Evolutionary conservation across 2,888 invertebrate species (phyloP), one percentile per base, ranked within the genome.

Genomic region (Ecliptopera silaceata): DNA sequence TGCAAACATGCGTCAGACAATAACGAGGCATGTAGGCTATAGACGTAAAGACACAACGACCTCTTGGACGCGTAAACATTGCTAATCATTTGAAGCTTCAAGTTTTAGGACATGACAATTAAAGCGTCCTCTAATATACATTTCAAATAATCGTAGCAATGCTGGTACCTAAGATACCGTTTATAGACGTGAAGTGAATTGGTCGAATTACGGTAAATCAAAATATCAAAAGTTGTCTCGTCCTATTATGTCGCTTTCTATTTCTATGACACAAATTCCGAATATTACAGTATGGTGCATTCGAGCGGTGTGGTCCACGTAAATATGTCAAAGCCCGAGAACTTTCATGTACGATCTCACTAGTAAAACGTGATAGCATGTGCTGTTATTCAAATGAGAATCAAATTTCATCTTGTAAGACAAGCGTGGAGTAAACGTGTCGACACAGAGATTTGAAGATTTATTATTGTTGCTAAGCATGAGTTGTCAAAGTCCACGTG

Each of bases 341-440:
- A 68, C 68, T 69, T 71, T 68, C 67, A 66, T 71, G 65, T 74
- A 70, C 69, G 69, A 74, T 76, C 69, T 66, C 66, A 69, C 74
- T 75, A 75, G 72, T 81, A 79, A 82, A 85, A 84, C 74, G 72
- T 74, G 75, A 82, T 81, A 79, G 72, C 74, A 69, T 72, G 70
- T 75, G 75, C 76, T 76, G 78, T 79, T 82, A 85, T 79, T 82
- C 80, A 79, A 80, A 75, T 79, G 73, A 79, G 82, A 70, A 68
- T 88, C 83, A 75, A 80, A 84, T 88, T 87, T 82, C 84, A 77
- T 79, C 70, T 77, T 68, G 72, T 74, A 69, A 76, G 72, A 74
- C 72, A 73, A 70, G 67, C 71, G 68, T 69, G 61, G 61, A 74
- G 74, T 75, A 75, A 76, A 79, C 75, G 80, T 80, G 83, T 80